A percentile compares a stretch with the other conserved stretches of the same genome.
phyloP scores from a whole-genome alignment of 2,113 vertebrate species.

The Picathartes gymnocephalus region DNA sequence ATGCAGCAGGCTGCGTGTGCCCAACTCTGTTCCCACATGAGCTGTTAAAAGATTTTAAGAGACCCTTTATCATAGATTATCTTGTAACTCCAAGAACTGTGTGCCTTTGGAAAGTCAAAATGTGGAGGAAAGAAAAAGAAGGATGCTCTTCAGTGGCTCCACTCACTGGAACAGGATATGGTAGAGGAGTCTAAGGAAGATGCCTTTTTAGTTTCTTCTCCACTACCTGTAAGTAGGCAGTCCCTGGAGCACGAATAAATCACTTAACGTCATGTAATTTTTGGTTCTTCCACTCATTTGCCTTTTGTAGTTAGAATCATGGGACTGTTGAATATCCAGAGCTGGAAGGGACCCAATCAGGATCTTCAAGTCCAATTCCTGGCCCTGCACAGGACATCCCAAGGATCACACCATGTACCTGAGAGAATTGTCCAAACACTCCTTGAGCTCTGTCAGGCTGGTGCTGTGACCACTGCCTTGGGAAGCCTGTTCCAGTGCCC shows the following conservation, averaged over 20 bases:
- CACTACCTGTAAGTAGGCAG: background rate
- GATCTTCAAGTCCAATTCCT: background rate
- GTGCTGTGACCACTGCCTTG: background rate
- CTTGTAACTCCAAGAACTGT: background rate
- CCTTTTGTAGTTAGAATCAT: background rate
- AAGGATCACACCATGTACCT: background rate
- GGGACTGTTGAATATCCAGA: background rate
- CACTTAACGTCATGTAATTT: background rate
- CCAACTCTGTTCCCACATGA: background rate
- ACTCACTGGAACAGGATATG: background rate
- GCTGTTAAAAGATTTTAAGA: background rate
- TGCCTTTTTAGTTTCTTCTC: background rate
- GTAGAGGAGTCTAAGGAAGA: background rate
- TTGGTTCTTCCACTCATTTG: background rate
- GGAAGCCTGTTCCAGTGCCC: background rate
- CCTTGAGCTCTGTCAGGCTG: background rate
- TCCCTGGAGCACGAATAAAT: background rate
- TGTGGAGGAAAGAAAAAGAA: background rate
- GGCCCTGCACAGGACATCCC: background rate
- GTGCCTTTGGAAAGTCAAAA: background rate
- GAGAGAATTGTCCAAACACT: background rate
- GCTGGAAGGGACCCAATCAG: background rate
- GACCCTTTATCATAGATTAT: background rate
- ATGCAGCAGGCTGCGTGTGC: background rate
- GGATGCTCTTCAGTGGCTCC: background rate